A percentile compares a stretch with the other conserved stretches of the same genome.
Evolutionary conservation across 2,888 invertebrate genomes (phyloP).

Genomic region (Lordiphosa andalusiaca): DNA sequence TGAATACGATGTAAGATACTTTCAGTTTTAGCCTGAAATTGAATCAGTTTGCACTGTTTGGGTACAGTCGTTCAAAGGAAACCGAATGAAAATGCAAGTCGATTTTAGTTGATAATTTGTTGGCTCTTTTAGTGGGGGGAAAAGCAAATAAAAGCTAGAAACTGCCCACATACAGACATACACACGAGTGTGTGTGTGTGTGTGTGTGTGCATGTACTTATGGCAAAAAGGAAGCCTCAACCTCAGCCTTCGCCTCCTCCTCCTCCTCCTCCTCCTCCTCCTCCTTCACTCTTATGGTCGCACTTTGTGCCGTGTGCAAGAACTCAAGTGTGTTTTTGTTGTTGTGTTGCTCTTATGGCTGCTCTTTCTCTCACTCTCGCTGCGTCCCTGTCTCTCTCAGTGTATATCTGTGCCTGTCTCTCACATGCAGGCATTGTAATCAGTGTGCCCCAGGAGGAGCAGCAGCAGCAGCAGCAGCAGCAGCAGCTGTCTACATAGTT

Average conservation of each 20-base stretch:
- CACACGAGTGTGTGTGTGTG: neutral
- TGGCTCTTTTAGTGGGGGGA: too few relatives aligned
- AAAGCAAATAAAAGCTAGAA: constrained; percentile 1
- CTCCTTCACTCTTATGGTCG: neutral
- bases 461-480: constrained; percentile 2
- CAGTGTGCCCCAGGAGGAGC: constrained; percentile 1
- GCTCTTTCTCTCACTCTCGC: constrained; percentile 2
- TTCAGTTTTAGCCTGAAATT: too few relatives aligned
- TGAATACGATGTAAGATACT: too few relatives aligned
- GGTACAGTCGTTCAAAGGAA: too few relatives aligned
- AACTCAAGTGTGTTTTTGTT: constrained; percentile 12
- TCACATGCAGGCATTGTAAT: constrained; percentile 8
- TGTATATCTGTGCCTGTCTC: constrained; percentile 5
- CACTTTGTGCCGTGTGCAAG: constrained; percentile 11
- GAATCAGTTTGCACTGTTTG: too few relatives aligned
- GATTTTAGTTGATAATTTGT: too few relatives aligned
- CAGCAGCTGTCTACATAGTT: constrained; percentile 7
- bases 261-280: too few relatives aligned
- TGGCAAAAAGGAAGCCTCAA: too few relatives aligned
- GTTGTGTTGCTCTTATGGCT: constrained; percentile 11
- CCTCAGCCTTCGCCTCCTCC: neutral
- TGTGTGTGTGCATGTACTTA: neutral
- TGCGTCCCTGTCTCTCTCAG: neutral
- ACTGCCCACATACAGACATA: neutral
- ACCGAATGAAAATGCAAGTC: too few relatives aligned